Percentiles rank a stretch among this genome's conserved stretches.
phyloP scores from a whole-genome alignment of 1,140 invertebrate genomes.

The Drosophila ohnishii region DNA sequence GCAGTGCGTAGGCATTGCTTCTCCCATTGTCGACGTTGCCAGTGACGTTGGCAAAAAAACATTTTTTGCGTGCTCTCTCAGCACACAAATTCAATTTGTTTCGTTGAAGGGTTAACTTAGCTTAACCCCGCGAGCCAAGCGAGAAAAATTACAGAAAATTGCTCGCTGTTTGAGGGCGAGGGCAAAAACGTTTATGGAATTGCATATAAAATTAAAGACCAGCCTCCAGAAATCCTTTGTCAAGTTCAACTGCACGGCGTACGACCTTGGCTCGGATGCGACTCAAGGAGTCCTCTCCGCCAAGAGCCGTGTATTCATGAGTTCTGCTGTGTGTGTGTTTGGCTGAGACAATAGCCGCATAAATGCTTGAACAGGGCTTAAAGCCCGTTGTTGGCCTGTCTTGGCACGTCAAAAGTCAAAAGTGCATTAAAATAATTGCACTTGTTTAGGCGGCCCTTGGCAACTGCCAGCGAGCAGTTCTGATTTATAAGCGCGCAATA shows the following conservation, averaged over 20 bases:
- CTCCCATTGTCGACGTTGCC: constrained; percentile 33
- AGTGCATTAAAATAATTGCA: constrained; percentile 83
- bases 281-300: constrained; percentile 46
- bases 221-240: constrained; percentile 48
- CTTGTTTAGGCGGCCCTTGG: constrained; percentile 62
- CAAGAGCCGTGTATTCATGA: constrained; percentile 32
- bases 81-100: constrained; percentile 70
- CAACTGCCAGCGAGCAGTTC: constrained; percentile 38
- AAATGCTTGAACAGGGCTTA: constrained; percentile 67
- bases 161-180: background rate
- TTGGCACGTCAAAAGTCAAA: constrained; percentile 81
- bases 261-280: constrained; percentile 51
- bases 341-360: constrained; percentile 64
- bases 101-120: constrained; percentile 39
- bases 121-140: background rate
- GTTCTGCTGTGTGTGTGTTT: constrained; percentile 18
- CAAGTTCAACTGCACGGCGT: constrained; percentile 64
- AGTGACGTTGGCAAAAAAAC: constrained; percentile 42
- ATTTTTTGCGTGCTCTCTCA: constrained; percentile 22
- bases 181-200: constrained; percentile 38
- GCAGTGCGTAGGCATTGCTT: constrained; percentile 41
- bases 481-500: constrained; percentile 47
- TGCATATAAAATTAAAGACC: constrained; percentile 60
- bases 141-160: constrained; percentile 55
- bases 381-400: constrained; percentile 50